Evolutionary conservation across 2,113 vertebrate genomes (phyloP).

Genomic region (Tursiops truncatus): DNA sequence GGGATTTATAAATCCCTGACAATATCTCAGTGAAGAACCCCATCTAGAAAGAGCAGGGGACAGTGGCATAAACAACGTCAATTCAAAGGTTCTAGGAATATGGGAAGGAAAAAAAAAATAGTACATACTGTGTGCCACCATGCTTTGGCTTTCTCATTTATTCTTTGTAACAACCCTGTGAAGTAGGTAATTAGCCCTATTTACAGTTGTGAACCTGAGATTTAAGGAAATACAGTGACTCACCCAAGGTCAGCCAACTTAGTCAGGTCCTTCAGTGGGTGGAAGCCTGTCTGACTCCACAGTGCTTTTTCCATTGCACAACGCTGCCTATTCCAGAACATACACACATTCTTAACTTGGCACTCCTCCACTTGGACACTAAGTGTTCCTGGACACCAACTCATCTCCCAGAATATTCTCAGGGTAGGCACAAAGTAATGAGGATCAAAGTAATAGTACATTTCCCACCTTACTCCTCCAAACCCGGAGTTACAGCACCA

Average conservation of each 20-base stretch:
- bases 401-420: slow-evolving; percentile 36
- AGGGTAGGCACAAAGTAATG: background rate
- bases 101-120: background rate
- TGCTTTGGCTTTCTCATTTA: background rate
- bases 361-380: background rate
- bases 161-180: background rate
- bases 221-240: slow-evolving; percentile 27
- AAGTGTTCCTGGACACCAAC: background rate
- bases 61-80: background rate
- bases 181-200: background rate
- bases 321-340: background rate
- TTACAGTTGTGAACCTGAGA: slow-evolving; percentile 2
- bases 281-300: background rate
- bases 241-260: slow-evolving; percentile 7
- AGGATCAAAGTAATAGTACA: background rate
- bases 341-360: background rate
- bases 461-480: background rate
- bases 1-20: background rate
- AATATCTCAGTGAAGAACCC: background rate
- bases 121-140: background rate
- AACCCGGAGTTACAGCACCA: background rate
- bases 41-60: background rate
- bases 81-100: background rate
- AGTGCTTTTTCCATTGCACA: background rate
- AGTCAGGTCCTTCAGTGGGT: background rate